Evolutionary conservation across 2,888 invertebrate genomes (phyloP).

Genomic region (Lysandra bellargus): DNA sequence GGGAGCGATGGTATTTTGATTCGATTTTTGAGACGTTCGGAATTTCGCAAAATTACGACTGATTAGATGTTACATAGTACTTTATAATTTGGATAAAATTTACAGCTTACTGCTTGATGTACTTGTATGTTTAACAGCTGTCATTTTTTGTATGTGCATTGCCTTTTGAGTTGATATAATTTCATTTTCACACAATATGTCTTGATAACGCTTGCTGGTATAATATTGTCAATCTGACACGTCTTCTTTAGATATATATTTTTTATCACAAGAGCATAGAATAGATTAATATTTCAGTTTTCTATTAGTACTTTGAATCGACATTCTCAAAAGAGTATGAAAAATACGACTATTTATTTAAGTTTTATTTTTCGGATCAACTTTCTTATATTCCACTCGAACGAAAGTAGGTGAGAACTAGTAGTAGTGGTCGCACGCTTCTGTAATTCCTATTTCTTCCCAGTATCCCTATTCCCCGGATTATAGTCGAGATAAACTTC

Average conservation of each 20-base stretch:
- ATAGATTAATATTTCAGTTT: neutral
- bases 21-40: neutral
- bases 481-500: conserved; percentile 21
- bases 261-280: neutral
- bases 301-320: neutral
- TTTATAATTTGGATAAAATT: neutral
- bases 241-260: neutral
- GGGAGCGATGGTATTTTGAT: neutral
- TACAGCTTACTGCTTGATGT: neutral
- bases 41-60: neutral
- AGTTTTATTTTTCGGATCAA: neutral
- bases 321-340: neutral
- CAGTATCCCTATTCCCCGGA: conserved; percentile 18
- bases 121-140: neutral
- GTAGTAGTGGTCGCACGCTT: conserved; percentile 17
- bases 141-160: neutral
- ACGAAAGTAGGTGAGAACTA: neutral
- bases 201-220: neutral
- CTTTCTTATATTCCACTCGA: neutral
- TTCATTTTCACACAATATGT: neutral
- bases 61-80: neutral
- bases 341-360: too few relatives aligned
- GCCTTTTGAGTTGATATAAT: neutral
- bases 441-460: conserved; percentile 27
- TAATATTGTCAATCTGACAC: neutral